Evolutionary conservation across 1,140 invertebrate species (phyloP), one percentile per base, ranked within the genome.

Genomic region (Coelopa frigida): DNA sequence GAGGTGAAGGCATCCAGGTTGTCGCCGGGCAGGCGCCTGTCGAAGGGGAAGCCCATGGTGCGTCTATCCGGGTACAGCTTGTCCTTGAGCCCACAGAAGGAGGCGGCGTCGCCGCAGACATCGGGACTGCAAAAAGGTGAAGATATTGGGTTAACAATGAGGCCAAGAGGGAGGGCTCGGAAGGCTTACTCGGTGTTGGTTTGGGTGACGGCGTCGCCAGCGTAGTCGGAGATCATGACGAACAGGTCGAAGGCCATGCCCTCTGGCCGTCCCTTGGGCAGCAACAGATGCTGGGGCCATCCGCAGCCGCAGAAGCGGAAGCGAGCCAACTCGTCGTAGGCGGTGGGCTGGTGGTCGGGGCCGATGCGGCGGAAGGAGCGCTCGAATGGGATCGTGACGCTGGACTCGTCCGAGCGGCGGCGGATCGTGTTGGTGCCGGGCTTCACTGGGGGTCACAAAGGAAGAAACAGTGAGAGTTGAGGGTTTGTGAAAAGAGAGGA

Each of bases 11-110:
- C 75, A 17, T 71, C 68, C 22, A 84, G 66, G 36, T 70, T 78
- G 22, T 71, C 64, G 12, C 76, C 79, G 20, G 72, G 74, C 51
- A 59, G 61, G 3, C 74, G 73, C 18, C 81, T 72, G 64, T 85
- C 82, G 72, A 84, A 84, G 21, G 83, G 82, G 65, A 73, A 85
- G 40, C 82, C 83, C 82, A 85, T 85, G 37, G 78, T 58, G 44
- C 79, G 76, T 31, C 62, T 70, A 64, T 85, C 82, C 0, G 82
- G 82, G 65, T 80, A 85, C 44, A 77, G 69, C 27, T 73, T 72
- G 55, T 84, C 80, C 48, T 75, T 75, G 14, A 84, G 58, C 1
- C 83, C 83, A 49, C 83, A 85, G 71, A 78, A 85, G 45, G 79
- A 83, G 23, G 72, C 76, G 1, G 81, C 81, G 51, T 82, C 79